Evolutionary conservation across 1,140 invertebrate species (phyloP).

Genomic region (Drosophila pruinosa): DNA sequence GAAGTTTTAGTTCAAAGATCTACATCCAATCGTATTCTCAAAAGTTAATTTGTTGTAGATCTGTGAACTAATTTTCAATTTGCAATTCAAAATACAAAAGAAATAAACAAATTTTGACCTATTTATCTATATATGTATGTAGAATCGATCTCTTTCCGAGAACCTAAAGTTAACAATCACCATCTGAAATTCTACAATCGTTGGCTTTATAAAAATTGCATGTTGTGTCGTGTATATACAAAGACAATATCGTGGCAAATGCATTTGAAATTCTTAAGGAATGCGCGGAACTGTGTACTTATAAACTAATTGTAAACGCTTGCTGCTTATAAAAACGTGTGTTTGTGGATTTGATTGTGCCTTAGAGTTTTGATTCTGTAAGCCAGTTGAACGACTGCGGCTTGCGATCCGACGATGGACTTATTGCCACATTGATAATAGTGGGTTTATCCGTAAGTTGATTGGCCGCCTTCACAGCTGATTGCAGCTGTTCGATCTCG

Average conservation of each 20-base stretch:
- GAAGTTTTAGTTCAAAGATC: not conserved
- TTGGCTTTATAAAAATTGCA: slow-evolving; percentile 45
- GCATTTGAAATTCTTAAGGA: slow-evolving; percentile 61
- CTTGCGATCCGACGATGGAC: slow-evolving; percentile 93
- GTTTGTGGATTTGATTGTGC: slow-evolving; percentile 8
- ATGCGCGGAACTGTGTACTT: slow-evolving; percentile 71
- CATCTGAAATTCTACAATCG: slow-evolving; percentile 26
- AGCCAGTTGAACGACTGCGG: slow-evolving; percentile 95
- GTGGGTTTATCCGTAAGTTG: slow-evolving; percentile 89
- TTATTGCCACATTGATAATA: slow-evolving; percentile 96
- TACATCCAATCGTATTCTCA: not conserved
- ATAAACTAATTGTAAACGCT: slow-evolving; percentile 52
- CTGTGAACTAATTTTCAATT: not conserved
- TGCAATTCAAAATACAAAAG: not conserved
- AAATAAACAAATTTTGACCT: slow-evolving; percentile 3
- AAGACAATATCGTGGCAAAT: slow-evolving; percentile 74
- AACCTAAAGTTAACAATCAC: not conserved
- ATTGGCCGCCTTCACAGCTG: slow-evolving; percentile 87
- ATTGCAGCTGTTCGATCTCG: slow-evolving; percentile 89
- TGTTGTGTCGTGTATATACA: slow-evolving; percentile 67
- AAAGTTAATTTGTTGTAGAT: not conserved
- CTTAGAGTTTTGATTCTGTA: slow-evolving; percentile 94
- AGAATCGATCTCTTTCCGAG: not conserved
- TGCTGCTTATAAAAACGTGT: slow-evolving; percentile 39
- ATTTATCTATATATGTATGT: slow-evolving; percentile 9